These are phyloP conservation scores for Chymomyza procnemis DNA, from an alignment of 2,888 invertebrate genomes.

Conservation along the genomic window DNA sequence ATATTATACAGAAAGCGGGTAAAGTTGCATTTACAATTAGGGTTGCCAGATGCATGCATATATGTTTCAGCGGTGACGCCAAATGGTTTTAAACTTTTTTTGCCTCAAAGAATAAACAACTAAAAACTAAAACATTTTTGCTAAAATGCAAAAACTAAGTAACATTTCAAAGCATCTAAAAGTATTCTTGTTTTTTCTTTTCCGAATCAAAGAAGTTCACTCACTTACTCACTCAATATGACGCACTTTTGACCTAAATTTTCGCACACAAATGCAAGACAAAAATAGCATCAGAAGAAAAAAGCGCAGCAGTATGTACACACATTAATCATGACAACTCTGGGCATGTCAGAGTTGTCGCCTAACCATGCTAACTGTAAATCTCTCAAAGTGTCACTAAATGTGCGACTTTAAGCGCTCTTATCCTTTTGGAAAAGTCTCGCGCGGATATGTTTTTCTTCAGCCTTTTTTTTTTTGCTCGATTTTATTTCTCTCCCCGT, in stretches of 20 bases:
- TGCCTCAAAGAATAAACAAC: too few relatives aligned
- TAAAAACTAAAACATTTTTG: too few relatives aligned
- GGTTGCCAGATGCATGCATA: too few relatives aligned
- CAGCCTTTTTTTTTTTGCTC: neutral
- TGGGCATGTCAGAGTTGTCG: neutral
- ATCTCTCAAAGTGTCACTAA: slow-evolving; percentile 72
- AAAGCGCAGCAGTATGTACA: slow-evolving; percentile 12
- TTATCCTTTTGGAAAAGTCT: slow-evolving; percentile 45
- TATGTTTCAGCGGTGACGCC: too few relatives aligned
- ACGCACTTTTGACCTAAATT: neutral
- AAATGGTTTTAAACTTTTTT: too few relatives aligned
- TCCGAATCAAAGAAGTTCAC: neutral
- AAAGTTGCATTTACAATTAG: neutral
- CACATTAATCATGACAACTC: slow-evolving; percentile 69
- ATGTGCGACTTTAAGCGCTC: slow-evolving; percentile 71
- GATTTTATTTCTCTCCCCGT: neutral
- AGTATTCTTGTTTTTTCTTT: neutral
- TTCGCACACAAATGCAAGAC: neutral
- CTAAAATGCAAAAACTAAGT: neutral
- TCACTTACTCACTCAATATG: neutral
- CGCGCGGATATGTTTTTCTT: neutral
- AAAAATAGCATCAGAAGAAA: neutral
- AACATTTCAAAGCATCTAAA: neutral
- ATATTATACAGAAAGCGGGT: neutral
- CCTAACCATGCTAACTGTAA: slow-evolving; percentile 22